Base-by-base conservation (phyloP, 2,113 vertebrate species). In the Falco punctatus region DNA sequence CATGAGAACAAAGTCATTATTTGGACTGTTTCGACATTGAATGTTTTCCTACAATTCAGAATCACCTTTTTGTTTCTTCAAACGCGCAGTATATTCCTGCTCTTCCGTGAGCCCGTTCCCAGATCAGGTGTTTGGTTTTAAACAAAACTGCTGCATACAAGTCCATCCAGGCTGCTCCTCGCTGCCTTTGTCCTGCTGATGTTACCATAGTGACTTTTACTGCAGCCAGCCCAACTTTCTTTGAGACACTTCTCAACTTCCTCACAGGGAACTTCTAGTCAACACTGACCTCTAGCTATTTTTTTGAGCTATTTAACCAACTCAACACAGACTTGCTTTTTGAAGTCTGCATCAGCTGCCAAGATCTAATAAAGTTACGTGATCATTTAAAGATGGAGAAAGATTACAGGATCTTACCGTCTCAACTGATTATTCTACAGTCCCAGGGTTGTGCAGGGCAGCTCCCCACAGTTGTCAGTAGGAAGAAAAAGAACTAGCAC, bases 261-360 rank as follows among this genome's bases (percentile, higher is more conserved):
- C 57, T 93, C 65, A 6, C 4, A 0, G 40, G 18, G 65, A 85
- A 84, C 69, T 58, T 42, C 88, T 78, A 71, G 55, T 78, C 95
- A 86, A 93, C 42, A 75, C 93, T 95, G 94, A 96, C 96, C 95
- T 75, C 94, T 94, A 96, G 97, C 90, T 88, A 52, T 17, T 49
- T 66, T 28, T 42, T 18, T 26, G 19, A 85, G 87, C 23, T 69
- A 32, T 44, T 81, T 22, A 48, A 49, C 19, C 58, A 81, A 30
- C 38, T 71, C 20, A 1, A 49, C 38, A 38, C 38, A 38, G 38
- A 38, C 42, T 1, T 26, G 44, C 75, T 32, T 66, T 44, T 5
- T 15, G 32, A 46, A 51, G n/a, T 27, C 57, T 44, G 21, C 55
- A 44, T 13, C 72, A 38, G 51, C 62, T 88, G 65, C 69, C 48